phyloP scores from a whole-genome alignment of 2,888 invertebrate species.

The Alsophila aescularia region DNA sequence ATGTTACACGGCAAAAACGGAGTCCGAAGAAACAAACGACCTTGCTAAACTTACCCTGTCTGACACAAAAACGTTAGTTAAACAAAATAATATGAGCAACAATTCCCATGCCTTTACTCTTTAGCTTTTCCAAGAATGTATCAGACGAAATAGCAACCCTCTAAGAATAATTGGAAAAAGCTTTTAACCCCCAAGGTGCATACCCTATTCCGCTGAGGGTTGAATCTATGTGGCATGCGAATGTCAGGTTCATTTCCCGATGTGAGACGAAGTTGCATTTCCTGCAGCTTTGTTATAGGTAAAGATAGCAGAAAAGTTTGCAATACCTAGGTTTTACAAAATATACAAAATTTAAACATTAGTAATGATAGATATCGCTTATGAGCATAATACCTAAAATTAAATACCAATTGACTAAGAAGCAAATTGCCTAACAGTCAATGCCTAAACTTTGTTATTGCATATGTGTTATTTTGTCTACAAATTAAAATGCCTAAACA shows the following conservation, averaged over 20 bases:
- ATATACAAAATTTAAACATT: no score
- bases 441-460: no score
- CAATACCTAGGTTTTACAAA: no score
- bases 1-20: constrained; percentile 19
- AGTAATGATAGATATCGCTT: no score
- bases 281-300: constrained; percentile 58
- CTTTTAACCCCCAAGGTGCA: constrained; percentile 54
- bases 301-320: constrained; percentile 53
- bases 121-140: constrained; percentile 22
- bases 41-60: constrained; percentile 13
- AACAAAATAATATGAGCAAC: constrained; percentile 22
- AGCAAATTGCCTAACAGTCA: no score
- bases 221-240: constrained; percentile 55
- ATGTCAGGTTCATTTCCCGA: constrained; percentile 60
- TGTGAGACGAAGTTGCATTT: constrained; percentile 67
- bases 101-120: constrained; percentile 28
- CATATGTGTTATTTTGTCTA: no score
- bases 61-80: constrained; percentile 11
- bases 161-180: constrained; percentile 59
- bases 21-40: constrained; percentile 8
- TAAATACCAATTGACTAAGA: no score
- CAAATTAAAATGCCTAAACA: no score
- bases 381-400: no score
- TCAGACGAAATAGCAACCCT: constrained; percentile 33
- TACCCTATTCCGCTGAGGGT: constrained; percentile 43